Evolutionary conservation across 2,888 invertebrate species (phyloP).

Genomic region (Hipparchia sbordonii): DNA sequence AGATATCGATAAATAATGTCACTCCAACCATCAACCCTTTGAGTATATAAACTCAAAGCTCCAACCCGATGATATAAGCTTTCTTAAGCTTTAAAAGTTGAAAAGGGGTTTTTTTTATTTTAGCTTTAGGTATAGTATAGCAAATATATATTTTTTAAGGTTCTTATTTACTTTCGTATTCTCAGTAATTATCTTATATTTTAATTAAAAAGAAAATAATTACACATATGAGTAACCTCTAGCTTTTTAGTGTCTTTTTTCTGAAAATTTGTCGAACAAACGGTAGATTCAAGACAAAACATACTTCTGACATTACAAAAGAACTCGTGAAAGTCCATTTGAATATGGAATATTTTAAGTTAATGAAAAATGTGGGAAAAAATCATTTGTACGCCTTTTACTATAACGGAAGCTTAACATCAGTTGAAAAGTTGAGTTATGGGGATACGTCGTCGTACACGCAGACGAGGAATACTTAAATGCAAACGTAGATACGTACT

Average conservation of each 20-base stretch:
- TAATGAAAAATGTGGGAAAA: constrained; percentile 15
- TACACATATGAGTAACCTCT: too few species aligned
- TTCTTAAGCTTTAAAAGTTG: neutral
- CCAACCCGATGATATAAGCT: too few species aligned
- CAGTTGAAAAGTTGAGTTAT: constrained; percentile 21
- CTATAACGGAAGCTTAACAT: neutral
- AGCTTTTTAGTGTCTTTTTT: neutral
- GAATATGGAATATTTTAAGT: constrained; percentile 17
- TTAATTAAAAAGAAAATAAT: too few species aligned
- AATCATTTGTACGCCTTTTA: constrained; percentile 6
- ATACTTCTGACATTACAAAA: constrained; percentile 9
- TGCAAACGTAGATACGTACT: constrained; percentile 1
- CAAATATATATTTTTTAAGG: neutral
- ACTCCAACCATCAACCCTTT: neutral
- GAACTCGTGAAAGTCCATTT: constrained; percentile 16
- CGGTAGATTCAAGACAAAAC: neutral
- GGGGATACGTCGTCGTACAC: constrained; percentile 6
- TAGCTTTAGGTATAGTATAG: neutral
- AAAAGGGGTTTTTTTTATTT: neutral
- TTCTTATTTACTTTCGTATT: too few species aligned
- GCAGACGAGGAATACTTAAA: constrained; percentile 14
- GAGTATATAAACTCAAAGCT: too few species aligned
- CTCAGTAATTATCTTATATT: too few species aligned
- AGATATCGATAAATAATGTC: constrained; percentile 6
- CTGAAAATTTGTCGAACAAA: neutral